A percentile compares a stretch with the other conserved stretches of the same genome.
Evolutionary conservation across 2,888 invertebrate genomes (phyloP).

Genomic region (Amphipoea oculea): DNA sequence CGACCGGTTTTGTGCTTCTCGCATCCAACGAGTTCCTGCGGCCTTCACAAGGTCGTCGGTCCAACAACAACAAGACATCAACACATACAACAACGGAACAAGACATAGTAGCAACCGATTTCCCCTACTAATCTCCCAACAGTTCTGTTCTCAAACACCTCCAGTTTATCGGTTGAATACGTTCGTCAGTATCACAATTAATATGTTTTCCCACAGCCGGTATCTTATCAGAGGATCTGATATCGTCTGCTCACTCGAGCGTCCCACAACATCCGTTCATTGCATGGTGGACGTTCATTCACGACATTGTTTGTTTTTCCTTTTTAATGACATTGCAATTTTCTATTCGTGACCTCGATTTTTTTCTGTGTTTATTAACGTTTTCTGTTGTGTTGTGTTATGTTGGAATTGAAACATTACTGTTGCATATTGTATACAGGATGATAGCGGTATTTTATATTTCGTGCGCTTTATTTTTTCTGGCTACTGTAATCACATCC

Average conservation of each 20-base stretch:
- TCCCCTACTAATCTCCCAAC: constrained; percentile 1
- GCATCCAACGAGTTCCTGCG: too few relatives aligned
- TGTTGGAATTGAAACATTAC: neutral
- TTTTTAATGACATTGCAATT: constrained; percentile 64
- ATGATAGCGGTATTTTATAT: neutral
- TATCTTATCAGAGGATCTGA: constrained; percentile 80
- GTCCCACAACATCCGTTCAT: constrained; percentile 76
- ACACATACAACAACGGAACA: too few relatives aligned
- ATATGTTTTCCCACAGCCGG: constrained; percentile 73
- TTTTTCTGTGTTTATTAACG: constrained; percentile 22
- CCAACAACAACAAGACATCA: too few relatives aligned
- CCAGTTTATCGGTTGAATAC: constrained; percentile 54
- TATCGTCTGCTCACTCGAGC: constrained; percentile 79
- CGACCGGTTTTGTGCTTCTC: too few relatives aligned
- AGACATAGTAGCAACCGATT: neutral
- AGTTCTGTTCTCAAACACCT: constrained; percentile 28
- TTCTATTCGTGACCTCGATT: constrained; percentile 63
- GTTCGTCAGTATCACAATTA: constrained; percentile 61
- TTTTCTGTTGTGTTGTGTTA: constrained; percentile 16
- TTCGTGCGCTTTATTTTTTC: neutral
- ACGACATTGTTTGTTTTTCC: constrained; percentile 53
- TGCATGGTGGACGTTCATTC: constrained; percentile 62
- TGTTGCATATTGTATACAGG: neutral
- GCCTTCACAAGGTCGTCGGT: too few relatives aligned
- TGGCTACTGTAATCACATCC: neutral